Base-by-base conservation (phyloP, 2,113 vertebrate genomes). In the Osmerus mordax region DNA sequence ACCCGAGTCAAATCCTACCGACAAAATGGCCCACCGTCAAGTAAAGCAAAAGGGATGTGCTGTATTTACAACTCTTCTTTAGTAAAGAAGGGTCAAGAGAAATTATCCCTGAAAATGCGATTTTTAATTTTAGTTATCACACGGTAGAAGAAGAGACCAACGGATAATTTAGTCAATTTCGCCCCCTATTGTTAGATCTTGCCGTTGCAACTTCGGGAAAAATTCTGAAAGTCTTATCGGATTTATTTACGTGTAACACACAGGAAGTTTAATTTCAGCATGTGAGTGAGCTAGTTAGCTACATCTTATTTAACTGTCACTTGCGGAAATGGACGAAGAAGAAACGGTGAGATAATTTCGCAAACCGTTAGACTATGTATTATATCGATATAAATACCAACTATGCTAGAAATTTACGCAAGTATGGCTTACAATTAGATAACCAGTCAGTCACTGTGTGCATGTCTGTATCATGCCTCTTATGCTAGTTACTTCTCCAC, bases 301-400 rank as follows among this genome's bases (percentile, higher is more conserved):
- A 21, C 8, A 36, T n/a, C 28, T 59, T 25, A 6, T 69, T 21
- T n/a, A 41, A 28, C 2, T 28, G 25, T 28, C 5, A 1, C 53
- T 7, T 6, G 13, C 4, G 16, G 29, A 25, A 58, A 83, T 85
- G 84, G 81, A 85, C 51, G 77, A 81, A 19, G 64, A 83, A 1
- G 21, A 73, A 19, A 78, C 76, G 13, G 84, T 85, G 58, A 74
- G 80, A 80, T 66, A 3, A 16, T 56, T 56, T 56, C 3, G 15
- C 55, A 56, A 47, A 47, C 9, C 7, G 41, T 47, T 47, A 11
- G 9, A n/a, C 18, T 56, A 55, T 15, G 54, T 19, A 18, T 7
- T 16, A 19, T 19, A n/a, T 56, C 15, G 16, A 18, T 56, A 5
- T 18, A 56, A 19, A 19, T 56, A 1, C 55, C 55, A 56, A 56